Base-by-base conservation (phyloP, 2,888 invertebrate species). In the Agrotis exclamationis region DNA sequence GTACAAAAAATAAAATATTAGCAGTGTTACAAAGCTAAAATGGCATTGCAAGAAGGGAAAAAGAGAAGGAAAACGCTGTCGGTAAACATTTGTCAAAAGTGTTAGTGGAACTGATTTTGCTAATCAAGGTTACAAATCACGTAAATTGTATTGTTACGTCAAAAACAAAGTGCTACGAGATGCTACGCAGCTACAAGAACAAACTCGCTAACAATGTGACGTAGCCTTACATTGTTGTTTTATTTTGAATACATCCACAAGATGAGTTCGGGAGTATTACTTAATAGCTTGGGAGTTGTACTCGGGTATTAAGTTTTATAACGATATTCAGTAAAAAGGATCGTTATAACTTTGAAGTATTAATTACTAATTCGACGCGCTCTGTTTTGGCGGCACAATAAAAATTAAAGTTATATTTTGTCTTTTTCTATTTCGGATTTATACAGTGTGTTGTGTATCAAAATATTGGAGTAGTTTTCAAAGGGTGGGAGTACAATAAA, bases 301-400 rank as follows among this genome's bases (percentile, higher is more conserved):
- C 80, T 82, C 71, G 63, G 81, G 74, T 83, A 86, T 87, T 85
- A 87, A 83, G 74, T 85, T 83, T 89, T 88, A 89, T 88, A 90
- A 89, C 84, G 77, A 86, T 87, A 83, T 86, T 86, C 85, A 74
- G 83, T 86, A 86, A 87, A 86, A 89, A 89, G 87, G 83, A 84
- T 88, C 82, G 87, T 89, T 87, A 83, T 87, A 87, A 85, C 86
- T 89, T 85, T 86, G 87, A 90, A 87, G 86, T 91, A 92, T 91
- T 93, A 92, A 95, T 95, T 94, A 94, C 88, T 87, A 86, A 93
- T 95, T 94, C 87, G 94, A 86, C 83, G 83, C 93, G 93, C 91
- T 88, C 91, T 86, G 86, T 85, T 91, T 89, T 87, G 84, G 87
- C 84, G 85, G 83, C 79, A 71, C 74, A 76, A 76, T 83, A 82